phyloP scores from a whole-genome alignment of 2,888 invertebrate species.

The Cabera pusaria region DNA sequence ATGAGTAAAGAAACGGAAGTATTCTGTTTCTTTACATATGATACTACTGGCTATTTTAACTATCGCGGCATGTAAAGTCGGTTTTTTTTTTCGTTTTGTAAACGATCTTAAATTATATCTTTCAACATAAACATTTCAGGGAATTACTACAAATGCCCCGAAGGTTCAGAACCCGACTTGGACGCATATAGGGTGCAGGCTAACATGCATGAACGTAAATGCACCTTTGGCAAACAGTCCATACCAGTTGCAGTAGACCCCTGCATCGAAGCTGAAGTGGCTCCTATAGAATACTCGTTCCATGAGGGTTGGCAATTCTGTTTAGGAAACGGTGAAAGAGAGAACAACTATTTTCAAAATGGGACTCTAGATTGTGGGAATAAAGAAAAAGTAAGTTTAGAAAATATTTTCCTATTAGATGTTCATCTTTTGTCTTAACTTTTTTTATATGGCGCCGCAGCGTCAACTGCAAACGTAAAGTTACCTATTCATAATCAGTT shows the following conservation, averaged over 20 bases:
- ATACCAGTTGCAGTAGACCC: conserved; percentile 62
- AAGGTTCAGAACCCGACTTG: conserved; percentile 68
- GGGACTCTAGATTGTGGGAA: conserved; percentile 76
- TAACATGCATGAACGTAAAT: conserved; percentile 73
- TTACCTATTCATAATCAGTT: too few species aligned
- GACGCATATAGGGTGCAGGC: conserved; percentile 69
- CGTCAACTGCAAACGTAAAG: too few species aligned
- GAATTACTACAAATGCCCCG: conserved; percentile 68
- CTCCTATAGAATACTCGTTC: conserved; percentile 74
- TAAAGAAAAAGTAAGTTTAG: conserved; percentile 69
- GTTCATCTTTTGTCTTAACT: too few species aligned
- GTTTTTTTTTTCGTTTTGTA: too few species aligned
- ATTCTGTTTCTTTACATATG: too few species aligned
- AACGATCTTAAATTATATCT: too few species aligned
- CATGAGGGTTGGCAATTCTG: conserved; percentile 79
- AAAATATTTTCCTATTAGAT: too few species aligned
- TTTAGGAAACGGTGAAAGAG: conserved; percentile 72
- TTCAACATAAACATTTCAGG: conserved; percentile 40
- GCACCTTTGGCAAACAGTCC: conserved; percentile 60
- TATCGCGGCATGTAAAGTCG: too few species aligned
- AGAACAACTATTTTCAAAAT: conserved; percentile 72
- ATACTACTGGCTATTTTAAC: neutral
- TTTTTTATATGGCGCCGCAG: too few species aligned
- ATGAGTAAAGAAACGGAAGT: too few species aligned
- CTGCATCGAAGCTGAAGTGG: conserved; percentile 75